Evolutionary conservation across 2,113 vertebrate species (phyloP), one percentile per base, ranked within the genome.

Genomic region (Peromyscus polionotus): DNA sequence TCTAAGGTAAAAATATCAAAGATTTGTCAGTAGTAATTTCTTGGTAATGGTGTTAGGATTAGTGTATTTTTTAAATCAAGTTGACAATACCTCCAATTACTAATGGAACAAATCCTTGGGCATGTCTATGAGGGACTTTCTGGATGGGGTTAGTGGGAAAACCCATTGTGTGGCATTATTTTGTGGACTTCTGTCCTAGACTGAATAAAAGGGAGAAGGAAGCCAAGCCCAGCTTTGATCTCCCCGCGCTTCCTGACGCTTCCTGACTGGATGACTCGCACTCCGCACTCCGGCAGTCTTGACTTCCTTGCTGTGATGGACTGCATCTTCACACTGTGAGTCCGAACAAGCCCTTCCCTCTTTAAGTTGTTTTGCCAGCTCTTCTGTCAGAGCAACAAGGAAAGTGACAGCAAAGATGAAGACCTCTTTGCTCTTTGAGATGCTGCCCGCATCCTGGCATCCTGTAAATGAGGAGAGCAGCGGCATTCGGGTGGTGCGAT

Each of bases 381-480:
- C 3, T 65, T 42, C 31, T 31, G 39, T 85, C 26, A 10, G 39
- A 31, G 39, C 42, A 65, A 65, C 0, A 39, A 67, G 39, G 28
- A 85, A 85, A 67, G 26, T 67, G 39, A 76, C 11, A 65, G 65
- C n/a, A 20, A 85, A 33, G 61, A 48, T 90, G 88, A 51, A 51
- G 51, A 70, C 54, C 17, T 96, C 91, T 26, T 61, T 72, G 80
- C 76, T 87, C 28, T 95, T 91, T 86, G 75, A 75, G 73, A 90
- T 92, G n/a, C 70, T 91, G 8, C 63, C 48, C 1, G 26, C 22
- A 42, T 88, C 65, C 19, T 95, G 1, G 26, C 22, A 42, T 88
- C 65, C 19, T 95, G 26, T 75, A 59, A 91, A 45, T 45, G 51
- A 90, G 28, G 65, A 73, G 26, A 93, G 20, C 17, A 39, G 19